Evolutionary conservation across 2,113 vertebrate genomes (phyloP).

Genomic region (Pluvialis apricaria): DNA sequence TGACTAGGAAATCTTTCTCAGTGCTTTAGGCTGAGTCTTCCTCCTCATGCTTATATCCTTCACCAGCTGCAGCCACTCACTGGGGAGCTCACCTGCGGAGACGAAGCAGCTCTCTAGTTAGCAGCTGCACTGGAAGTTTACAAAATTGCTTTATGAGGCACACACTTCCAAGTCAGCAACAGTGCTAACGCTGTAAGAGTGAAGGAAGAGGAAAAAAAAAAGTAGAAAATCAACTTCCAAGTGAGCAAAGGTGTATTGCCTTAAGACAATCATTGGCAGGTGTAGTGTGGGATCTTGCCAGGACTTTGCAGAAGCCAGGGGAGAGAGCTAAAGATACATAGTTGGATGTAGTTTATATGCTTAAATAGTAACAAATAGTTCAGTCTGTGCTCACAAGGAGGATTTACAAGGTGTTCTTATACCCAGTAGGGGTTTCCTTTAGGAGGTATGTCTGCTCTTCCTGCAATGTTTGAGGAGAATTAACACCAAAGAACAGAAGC

Average conservation of each 20-base stretch:
- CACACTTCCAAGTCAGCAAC: not conserved
- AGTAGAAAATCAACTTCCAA: not conserved
- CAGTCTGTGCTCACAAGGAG: not conserved
- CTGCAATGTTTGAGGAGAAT: not conserved
- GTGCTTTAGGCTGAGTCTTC: not conserved
- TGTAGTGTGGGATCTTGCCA: not conserved
- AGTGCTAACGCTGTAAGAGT: not conserved
- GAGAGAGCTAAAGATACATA: not conserved
- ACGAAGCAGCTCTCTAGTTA: not conserved
- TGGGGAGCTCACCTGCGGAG: not conserved
- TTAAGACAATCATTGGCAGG: not conserved
- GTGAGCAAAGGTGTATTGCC: not conserved
- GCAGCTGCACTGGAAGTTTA: not conserved
- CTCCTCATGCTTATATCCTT: not conserved
- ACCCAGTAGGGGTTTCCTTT: not conserved
- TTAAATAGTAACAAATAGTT: constrained; percentile 26
- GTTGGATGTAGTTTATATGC: not conserved
- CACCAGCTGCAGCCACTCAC: not conserved
- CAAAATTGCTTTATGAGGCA: not conserved
- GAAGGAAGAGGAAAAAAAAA: not conserved
- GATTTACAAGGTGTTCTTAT: not conserved
- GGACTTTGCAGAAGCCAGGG: not conserved
- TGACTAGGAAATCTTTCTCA: not conserved
- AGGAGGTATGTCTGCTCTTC: not conserved
- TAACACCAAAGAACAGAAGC: not conserved